A percentile compares a stretch with the other conserved stretches of the same genome.
Evolutionary conservation across 2,113 vertebrate genomes (phyloP).

Genomic region (Rhea pennata): DNA sequence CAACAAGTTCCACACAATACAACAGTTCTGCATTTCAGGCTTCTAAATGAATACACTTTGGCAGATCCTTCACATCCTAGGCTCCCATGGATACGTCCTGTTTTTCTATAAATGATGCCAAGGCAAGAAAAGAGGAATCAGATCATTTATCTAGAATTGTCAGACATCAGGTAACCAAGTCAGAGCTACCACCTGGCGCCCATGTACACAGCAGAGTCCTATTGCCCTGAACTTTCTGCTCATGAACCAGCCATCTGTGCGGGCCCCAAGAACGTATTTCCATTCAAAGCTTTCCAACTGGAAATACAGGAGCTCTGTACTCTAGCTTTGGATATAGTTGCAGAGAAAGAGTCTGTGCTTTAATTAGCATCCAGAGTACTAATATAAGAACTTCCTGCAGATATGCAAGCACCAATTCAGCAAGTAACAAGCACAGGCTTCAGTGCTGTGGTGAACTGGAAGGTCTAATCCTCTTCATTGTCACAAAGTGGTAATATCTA

Average conservation of each 20-base stretch:
- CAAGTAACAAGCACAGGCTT: neutral
- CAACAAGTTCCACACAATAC: neutral
- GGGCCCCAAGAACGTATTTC: slow-evolving; percentile 17
- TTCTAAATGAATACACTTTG: neutral
- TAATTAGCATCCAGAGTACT: neutral
- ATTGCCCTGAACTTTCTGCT: slow-evolving; percentile 13
- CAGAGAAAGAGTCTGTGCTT: neutral
- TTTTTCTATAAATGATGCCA: neutral
- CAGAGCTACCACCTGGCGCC: neutral
- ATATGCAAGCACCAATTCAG: neutral
- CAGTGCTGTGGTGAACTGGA: neutral
- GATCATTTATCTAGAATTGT: neutral
- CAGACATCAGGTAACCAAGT: neutral
- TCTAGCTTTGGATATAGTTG: neutral
- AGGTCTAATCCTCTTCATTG: neutral
- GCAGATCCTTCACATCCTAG: neutral
- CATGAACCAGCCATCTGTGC: slow-evolving; percentile 32
- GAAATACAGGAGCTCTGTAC: neutral
- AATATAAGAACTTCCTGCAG: neutral
- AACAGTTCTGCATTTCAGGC: neutral
- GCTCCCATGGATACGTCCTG: neutral
- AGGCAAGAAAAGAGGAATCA: neutral
- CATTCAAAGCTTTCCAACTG: slow-evolving; percentile 18
- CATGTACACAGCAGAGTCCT: neutral
- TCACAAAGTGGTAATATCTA: neutral